Evolutionary conservation across 2,797 vertebrate genomes (phyloP), one percentile per base, ranked within the genome.

Genomic region (Crocidura indochinensis): DNA sequence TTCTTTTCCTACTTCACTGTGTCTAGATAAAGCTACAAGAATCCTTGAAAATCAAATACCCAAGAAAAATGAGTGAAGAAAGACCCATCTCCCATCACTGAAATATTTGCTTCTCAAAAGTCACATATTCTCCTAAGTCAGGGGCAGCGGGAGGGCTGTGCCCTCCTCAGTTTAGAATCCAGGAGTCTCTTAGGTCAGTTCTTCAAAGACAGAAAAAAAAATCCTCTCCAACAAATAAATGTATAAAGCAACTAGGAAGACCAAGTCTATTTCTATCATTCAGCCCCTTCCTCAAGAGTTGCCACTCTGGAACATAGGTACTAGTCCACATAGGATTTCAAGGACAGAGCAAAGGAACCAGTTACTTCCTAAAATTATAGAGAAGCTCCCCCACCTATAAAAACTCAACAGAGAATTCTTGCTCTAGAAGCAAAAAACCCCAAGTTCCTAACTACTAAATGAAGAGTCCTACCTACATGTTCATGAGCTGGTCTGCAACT

Each of bases 321-420:
- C 72, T 56, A 24, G 9, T 19, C 15, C 24, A 5, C 0, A 0
- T 9, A 24, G 26, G 68, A 62, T 12, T 38, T 27, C 15, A 8
- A 69, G 53, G 27, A 56, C 77, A 53, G 47, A 60, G 31, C 3
- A 0, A 47, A 60, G 0, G n/a, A 24, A 26, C 1, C 38, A 44
- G 64, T 9, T 38, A 31, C 60, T 67, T 81, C 74, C 69, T 14
- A 6, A 10, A 74, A 46, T 26, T 6, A 27, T 15, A 49, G 12
- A 8, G 20, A 69, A 2, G 20, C 10, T 53, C n/a, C n/a, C n/a
- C n/a, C n/a, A n/a, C n/a, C n/a, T n/a, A 53, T 6, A 38, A n/a
- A n/a, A 53, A 46, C 10, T 22, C 20, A 64, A 53, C 26, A 4
- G 6, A 22, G 24, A 8, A 88, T 29, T 73, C 68, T 38, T n/a